Conservation (phyloP, 2,888 invertebrate genomes). For the Bellardia bayeri region DNA sequence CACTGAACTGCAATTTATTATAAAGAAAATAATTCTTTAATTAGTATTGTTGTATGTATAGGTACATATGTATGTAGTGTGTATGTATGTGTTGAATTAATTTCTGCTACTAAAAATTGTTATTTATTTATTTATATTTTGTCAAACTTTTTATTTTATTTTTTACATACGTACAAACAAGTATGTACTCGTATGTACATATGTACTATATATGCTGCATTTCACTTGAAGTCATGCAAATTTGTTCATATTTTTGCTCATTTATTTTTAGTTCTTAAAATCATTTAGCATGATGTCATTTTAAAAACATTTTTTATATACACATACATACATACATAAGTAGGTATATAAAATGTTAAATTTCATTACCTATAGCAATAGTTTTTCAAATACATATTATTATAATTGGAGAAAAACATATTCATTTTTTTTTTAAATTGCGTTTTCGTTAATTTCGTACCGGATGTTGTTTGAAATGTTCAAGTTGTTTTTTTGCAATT, state of each 20-base stretch:
- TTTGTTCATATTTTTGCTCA: neutral
- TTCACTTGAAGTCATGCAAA: neutral
- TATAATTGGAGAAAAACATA: slow-evolving; percentile 82
- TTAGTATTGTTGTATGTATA: neutral
- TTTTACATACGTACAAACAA: no score
- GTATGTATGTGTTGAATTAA: neutral
- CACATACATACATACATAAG: neutral
- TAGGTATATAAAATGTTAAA: neutral
- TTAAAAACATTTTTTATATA: slow-evolving; percentile 1
- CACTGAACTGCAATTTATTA: slow-evolving; percentile 79
- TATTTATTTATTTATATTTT: neutral
- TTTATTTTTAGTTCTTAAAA: neutral
- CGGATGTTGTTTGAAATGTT: slow-evolving; percentile 2
- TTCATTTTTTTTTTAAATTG: slow-evolving; percentile 56
- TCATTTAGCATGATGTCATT: slow-evolving; percentile 26
- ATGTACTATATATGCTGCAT: neutral
- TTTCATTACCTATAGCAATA: slow-evolving; percentile 80
- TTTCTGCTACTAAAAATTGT: slow-evolving; percentile 5
- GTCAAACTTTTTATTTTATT: slow-evolving; percentile 27
- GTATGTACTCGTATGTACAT: neutral
- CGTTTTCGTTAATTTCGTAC: neutral
- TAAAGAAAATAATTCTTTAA: slow-evolving; percentile 52
- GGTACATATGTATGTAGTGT: no score
- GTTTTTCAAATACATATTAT: slow-evolving; percentile 82
- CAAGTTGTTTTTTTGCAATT: neutral